Base-by-base conservation (phyloP, 2,113 vertebrate species). In the Mesitornis unicolor region DNA sequence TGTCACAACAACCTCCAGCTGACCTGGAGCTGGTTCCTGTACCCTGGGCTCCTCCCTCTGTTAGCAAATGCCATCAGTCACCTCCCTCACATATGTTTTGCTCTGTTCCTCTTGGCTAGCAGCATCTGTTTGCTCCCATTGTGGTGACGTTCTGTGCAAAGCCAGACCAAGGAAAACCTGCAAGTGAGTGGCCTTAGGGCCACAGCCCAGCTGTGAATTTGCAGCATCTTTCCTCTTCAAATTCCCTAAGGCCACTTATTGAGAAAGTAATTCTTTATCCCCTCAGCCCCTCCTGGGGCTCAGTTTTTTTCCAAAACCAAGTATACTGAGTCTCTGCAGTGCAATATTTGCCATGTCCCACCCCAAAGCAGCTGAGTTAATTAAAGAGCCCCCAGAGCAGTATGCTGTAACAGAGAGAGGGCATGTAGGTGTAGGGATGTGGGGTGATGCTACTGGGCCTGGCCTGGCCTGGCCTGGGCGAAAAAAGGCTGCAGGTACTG, bases 111-210 rank as follows among this genome's bases (percentile, higher is more conserved):
- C 64, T 38, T 40, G 79, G 45, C 56, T 61, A 12, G 6, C 21
- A 29, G 38, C 0, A 5, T 35, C 36, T 0, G 0, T 17, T 43
- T 2, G 28, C 29, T 75, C 33, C 40, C 40, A 9, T 0, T 3
- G 19, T 45, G 33, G 36, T 28, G 15, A 40, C 15, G 33, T 4
- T 67, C 20, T 18, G 7, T 35, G 57, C 33, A 10, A 25, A 51
- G 28, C n/a, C 5, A 31, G 25, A 26, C 17, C 17, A 45, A 47
- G 29, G 38, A 45, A 65, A 43, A 91, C 12, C 51, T 45, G n/a
- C 42, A 63, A 63, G 16, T 13, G 22, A 54, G 18, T 4, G 15
- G n/a, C 18, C 56, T 47, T 16, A 26, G 21, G 60, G 51, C n/a
- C n/a, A n/a, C n/a, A n/a, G n/a, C n/a, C n/a, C n/a, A n/a, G n/a